Evolutionary conservation across 1,140 invertebrate species (phyloP), one percentile per base, ranked within the genome.

Genomic region (Scylla paramamosain): DNA sequence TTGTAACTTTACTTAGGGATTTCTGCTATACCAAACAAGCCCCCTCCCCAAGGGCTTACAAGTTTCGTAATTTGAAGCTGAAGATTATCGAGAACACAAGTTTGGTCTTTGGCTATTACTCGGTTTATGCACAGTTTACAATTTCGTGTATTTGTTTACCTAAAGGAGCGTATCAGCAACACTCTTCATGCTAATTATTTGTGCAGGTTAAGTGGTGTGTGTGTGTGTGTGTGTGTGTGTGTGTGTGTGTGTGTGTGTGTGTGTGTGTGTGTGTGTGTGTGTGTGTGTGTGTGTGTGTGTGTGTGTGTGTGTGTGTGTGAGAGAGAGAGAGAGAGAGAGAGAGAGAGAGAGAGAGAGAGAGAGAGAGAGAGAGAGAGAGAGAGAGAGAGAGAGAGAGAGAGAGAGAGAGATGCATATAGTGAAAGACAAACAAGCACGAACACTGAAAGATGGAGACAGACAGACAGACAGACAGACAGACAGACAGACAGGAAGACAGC

Each of bases 241-340:
- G 52, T 59, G 52, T 59, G 52, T 59, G 52, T 59, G 52, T 59
- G 52, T 59, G 52, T 59, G 52, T 59, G 52, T 59, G 52, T 59
- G 52, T 59, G 52, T 59, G 52, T 59, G 52, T 59, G 52, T 59
- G 52, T 59, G 52, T 59, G 52, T 59, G 52, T 59, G 52, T 59
- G 52, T 59, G 52, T 59, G 52, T 59, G 52, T 59, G 52, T 59
- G 52, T 59, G 52, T 59, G 52, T 59, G 52, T 59, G 52, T 59
- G 52, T 59, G 52, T 59, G 52, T 59, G 52, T 59, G 52, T 39
- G 28, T 31, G 28, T 29, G 28, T 31, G 28, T 59, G 91, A 32
- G 91, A 77, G 91, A 32, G 91, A 92, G 59, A 92, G 31, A 92
- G 46, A 52, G 91, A 32, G 91, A 77, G 91, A 32, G 91, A 92